phyloP scores from a whole-genome alignment of 2,888 invertebrate genomes.

The Tinea semifulvella region DNA sequence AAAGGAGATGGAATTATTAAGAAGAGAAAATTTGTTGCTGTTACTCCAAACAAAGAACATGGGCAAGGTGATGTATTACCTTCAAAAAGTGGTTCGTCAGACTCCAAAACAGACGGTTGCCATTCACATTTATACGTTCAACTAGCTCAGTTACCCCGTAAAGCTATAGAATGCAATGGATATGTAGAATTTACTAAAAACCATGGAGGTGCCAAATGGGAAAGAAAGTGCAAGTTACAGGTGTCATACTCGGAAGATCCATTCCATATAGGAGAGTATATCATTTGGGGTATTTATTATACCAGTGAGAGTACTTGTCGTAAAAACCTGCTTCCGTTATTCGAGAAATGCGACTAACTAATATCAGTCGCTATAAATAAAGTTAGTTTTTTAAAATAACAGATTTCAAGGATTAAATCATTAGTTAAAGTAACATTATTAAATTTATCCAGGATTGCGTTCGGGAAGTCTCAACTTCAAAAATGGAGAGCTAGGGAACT shows the following conservation, averaged over 20 bases:
- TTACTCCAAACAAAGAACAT: constrained; percentile 50
- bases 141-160: constrained; percentile 42
- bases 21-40: constrained; percentile 32
- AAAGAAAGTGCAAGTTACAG: constrained; percentile 69
- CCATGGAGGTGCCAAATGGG: constrained; percentile 61
- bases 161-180: constrained; percentile 55
- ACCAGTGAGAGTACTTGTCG: constrained; percentile 68
- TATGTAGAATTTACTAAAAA: constrained; percentile 51
- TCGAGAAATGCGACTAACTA: no score
- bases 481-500: no score
- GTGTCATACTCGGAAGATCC: constrained; percentile 68
- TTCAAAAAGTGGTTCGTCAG: constrained; percentile 45
- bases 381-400: no score
- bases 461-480: no score
- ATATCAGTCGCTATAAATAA: no score
- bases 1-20: constrained; percentile 39
- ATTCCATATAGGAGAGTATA: constrained; percentile 60
- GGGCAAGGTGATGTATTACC: constrained; percentile 59
- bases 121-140: constrained; percentile 39
- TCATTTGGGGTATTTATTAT: constrained; percentile 69
- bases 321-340: constrained; percentile 63
- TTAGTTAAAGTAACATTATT: no score
- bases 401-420: no score
- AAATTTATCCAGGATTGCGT: no score
- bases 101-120: constrained; percentile 33